phyloP scores from a whole-genome alignment of 2,888 invertebrate species.

The Tuta absoluta region DNA sequence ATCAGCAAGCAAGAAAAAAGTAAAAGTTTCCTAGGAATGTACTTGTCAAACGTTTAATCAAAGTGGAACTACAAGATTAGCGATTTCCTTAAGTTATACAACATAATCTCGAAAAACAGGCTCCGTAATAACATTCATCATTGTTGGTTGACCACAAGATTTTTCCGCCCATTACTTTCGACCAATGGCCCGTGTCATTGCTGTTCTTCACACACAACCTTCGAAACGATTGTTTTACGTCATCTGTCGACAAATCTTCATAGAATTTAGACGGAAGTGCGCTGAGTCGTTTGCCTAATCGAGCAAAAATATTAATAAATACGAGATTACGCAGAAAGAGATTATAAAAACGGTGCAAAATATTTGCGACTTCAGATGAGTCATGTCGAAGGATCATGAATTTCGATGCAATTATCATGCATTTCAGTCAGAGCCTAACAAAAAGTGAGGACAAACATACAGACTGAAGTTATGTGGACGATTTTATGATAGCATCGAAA shows the following conservation, averaged over 20 bases:
- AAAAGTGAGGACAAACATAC: not conserved
- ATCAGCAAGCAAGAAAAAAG: not conserved
- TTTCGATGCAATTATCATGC: not conserved
- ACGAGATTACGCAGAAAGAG: not conserved
- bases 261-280: not conserved
- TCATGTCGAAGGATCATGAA: not conserved
- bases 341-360: not conserved
- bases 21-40: not conserved
- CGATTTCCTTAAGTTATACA: slow-evolving; percentile 7
- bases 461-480: slow-evolving; percentile 8
- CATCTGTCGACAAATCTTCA: slow-evolving; percentile 1
- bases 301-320: not conserved
- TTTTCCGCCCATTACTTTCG: slow-evolving; percentile 20
- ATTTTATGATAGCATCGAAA: slow-evolving; percentile 19
- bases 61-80: not conserved
- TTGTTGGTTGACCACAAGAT: slow-evolving; percentile 24
- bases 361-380: not conserved
- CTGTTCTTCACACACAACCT: slow-evolving; percentile 1
- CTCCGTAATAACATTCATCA: slow-evolving; percentile 16
- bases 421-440: not conserved
- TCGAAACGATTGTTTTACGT: slow-evolving; percentile 11
- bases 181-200: slow-evolving; percentile 25
- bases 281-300: not conserved
- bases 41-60: not conserved
- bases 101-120: slow-evolving; percentile 13